phyloP scores from a whole-genome alignment of 2,797 vertebrate genomes.

The Spinus pinus region DNA sequence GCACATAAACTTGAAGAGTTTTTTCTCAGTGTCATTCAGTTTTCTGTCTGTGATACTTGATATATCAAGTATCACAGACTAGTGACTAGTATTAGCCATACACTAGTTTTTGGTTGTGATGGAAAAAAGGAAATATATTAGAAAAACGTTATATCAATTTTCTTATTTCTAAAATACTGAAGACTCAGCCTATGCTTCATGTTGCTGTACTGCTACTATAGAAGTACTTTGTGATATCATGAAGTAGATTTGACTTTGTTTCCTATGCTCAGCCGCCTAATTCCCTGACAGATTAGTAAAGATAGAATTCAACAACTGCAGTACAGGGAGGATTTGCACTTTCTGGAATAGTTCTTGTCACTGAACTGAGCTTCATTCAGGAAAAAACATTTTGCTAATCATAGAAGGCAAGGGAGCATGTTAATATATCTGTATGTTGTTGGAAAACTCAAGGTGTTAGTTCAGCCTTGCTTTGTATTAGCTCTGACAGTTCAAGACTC shows the following conservation, averaged over 20 bases:
- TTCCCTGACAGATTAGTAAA: not conserved
- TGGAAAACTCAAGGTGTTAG: not conserved
- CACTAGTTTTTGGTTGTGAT: not conserved
- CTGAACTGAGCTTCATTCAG: not conserved
- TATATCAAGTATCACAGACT: too few species aligned
- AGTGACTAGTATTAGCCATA: too few species aligned
- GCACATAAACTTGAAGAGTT: not conserved
- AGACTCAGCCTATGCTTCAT: not conserved
- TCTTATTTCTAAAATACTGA: not conserved
- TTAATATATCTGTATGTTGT: not conserved
- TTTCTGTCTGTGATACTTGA: not conserved
- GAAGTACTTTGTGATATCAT: not conserved
- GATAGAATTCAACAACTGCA: not conserved
- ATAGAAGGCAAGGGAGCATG: not conserved
- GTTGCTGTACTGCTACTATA: not conserved
- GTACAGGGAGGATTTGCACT: not conserved
- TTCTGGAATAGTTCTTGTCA: not conserved
- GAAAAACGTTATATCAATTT: not conserved
- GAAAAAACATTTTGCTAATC: not conserved
- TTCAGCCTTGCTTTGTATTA: not conserved
- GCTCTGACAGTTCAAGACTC: not conserved
- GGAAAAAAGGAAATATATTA: not conserved
- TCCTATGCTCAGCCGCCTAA: not conserved
- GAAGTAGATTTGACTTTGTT: not conserved
- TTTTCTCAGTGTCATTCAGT: not conserved